Base-by-base conservation (phyloP, 2,888 invertebrate genomes). In the Smittia aterrima region DNA sequence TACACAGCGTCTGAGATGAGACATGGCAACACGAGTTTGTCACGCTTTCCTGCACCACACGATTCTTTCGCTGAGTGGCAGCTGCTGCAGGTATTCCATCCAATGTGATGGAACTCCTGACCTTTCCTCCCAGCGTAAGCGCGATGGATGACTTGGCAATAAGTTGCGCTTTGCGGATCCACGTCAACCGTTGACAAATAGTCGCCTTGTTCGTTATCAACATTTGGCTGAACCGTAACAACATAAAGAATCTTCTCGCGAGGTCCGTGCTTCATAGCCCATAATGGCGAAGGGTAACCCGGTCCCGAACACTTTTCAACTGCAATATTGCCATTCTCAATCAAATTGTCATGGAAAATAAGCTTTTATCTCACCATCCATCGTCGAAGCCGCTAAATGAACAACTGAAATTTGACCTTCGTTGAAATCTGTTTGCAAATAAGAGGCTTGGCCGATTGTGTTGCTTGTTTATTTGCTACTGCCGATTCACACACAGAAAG, bases 61-160 rank as follows among this genome's bases (percentile, higher is more conserved):
- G 82, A 79, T 41, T 80, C 77, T 53, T 82, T 79, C 9, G 81
- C 54, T 76, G 85, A 84, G 81, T 92, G 88, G 81, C 97, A 98
- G 82, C 96, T 96, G 77, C 96, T 95, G 81, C 98, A 98, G 0
- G 95, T 90, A 81, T 98, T 98, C 98, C 98, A 98, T 0, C 98
- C 98, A 54, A 91, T 90, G 81, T 98, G 98, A 81, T 98, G 98
- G 0, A 98, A 83, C 81, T 98, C 98, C 79, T 98, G 95, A 0
- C 90, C 91, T 1, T 85, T 82, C 76, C 90, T 83, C 7, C 90
- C 91, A 78, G 96, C 91, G 78, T 88, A 87, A 0, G 95, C 87
- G 20, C 95, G 90, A 80, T 94, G 91, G 62, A 98, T 90, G 2
- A 98, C 90, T 88, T 96, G 88, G 77, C 90, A 87, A 81, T 91